Evolutionary conservation across 2,888 invertebrate species (phyloP).

Genomic region (Eulithis testata): DNA sequence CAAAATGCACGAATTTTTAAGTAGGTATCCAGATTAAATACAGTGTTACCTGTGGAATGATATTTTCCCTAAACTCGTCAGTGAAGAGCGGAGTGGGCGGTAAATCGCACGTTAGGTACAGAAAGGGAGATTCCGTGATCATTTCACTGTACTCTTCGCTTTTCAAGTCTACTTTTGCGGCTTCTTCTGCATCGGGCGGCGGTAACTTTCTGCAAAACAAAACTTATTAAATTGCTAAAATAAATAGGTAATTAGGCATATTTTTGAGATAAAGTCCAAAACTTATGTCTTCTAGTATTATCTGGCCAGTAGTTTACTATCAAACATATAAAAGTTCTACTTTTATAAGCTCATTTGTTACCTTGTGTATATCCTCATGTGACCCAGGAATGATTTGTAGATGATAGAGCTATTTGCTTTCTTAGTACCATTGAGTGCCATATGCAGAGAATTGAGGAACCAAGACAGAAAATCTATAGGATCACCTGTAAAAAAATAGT

Average conservation of each 20-base stretch:
- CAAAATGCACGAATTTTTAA: too few relatives aligned
- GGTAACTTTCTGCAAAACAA: conserved; percentile 90
- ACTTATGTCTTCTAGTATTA: too few relatives aligned
- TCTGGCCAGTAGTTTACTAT: too few relatives aligned
- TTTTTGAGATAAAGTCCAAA: too few relatives aligned
- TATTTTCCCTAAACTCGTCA: conserved; percentile 98
- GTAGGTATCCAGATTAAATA: too few relatives aligned
- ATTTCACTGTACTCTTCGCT: conserved; percentile 95
- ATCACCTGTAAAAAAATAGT: conserved; percentile 87
- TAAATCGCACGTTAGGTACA: conserved; percentile 98
- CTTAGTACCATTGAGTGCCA: conserved; percentile 96
- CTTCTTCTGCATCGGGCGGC: conserved; percentile 95
- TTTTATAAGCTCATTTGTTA: conserved; percentile 36
- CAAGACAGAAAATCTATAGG: conserved; percentile 99
- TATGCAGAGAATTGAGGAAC: conserved; percentile 98
- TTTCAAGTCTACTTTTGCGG: conserved; percentile 91
- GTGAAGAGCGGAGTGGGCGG: conserved; percentile 99
- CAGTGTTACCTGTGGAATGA: conserved; percentile 95
- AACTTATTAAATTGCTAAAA: background rate
- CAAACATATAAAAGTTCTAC: too few relatives aligned
- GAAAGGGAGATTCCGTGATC: conserved; percentile 95
- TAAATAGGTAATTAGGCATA: background rate
- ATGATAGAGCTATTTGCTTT: conserved; percentile 95
- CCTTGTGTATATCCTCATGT: conserved; percentile 93
- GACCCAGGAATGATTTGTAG: conserved; percentile 96